A percentile compares a stretch with the other conserved stretches of the same genome.
Conservation (phyloP, 2,797 vertebrate genomes). For the Microhierax caerulescens region DNA sequence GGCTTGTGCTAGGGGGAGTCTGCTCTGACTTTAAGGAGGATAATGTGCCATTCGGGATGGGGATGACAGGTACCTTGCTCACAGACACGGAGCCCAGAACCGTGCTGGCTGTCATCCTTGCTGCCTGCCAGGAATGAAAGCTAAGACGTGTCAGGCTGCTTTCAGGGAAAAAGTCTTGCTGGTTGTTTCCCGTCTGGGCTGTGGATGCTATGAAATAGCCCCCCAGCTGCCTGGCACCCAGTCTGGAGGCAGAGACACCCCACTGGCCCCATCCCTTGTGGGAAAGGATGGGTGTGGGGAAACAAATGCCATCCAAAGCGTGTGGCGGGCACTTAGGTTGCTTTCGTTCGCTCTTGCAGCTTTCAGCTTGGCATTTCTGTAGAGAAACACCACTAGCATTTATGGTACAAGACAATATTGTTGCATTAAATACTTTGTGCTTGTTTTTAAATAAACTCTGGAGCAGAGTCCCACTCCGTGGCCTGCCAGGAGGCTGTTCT, state of each 20-base stretch:
- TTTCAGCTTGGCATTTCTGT: background rate
- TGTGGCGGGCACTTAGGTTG: background rate
- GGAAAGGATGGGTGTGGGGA: background rate
- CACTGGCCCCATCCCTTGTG: background rate
- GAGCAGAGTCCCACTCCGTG: background rate
- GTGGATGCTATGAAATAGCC: background rate
- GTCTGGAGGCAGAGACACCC: background rate
- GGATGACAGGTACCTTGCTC: conserved; percentile 24
- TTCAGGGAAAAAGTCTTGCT: conserved; percentile 26
- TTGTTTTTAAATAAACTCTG: background rate
- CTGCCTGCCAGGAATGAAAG: background rate
- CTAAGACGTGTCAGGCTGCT: background rate
- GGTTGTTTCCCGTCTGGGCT: background rate
- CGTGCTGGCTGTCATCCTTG: background rate
- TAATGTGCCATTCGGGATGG: background rate
- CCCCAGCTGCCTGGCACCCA: background rate
- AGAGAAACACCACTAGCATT: background rate
- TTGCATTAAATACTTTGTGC: background rate
- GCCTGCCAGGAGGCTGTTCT: conserved; percentile 2
- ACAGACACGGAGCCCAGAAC: background rate
- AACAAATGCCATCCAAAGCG: background rate
- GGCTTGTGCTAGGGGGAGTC: background rate
- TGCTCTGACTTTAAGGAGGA: background rate
- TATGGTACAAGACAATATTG: background rate
- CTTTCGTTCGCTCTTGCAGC: background rate